phyloP scores from a whole-genome alignment of 35 echinoderm and acorn worm species.

The Lytechinus variegatus region DNA sequence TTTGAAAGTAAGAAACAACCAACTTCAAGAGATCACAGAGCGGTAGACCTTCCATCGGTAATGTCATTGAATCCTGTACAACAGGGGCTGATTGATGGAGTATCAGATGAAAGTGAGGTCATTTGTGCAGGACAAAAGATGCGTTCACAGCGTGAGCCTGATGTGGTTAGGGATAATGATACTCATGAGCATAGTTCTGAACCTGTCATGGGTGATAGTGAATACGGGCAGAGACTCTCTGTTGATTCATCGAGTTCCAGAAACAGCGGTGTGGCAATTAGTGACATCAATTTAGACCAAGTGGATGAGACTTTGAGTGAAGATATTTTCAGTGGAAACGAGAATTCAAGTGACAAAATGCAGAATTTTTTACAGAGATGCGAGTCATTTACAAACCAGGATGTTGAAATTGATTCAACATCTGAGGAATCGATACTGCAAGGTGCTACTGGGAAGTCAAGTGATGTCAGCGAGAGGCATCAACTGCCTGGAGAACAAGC shows the following conservation, averaged over 20 bases:
- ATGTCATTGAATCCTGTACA: not conserved
- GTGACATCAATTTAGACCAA: not conserved
- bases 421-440: not conserved
- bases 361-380: not conserved
- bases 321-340: not conserved
- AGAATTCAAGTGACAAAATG: not conserved
- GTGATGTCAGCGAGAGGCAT: not conserved
- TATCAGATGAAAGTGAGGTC: not conserved
- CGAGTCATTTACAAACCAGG: not conserved
- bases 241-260: not conserved
- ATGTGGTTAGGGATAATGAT: not conserved
- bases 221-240: not conserved
- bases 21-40: not conserved
- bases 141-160: not conserved
- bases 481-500: not conserved
- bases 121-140: conserved; percentile 3
- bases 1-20: not conserved
- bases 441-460: too few relatives aligned
- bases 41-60: not conserved
- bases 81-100: not conserved
- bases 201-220: not conserved
- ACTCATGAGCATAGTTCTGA: not conserved
- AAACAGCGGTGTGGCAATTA: not conserved
- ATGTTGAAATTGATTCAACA: not conserved
- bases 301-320: not conserved